phyloP scores from a whole-genome alignment of 1,140 invertebrate genomes.

The Muscidifurax raptorellus region DNA sequence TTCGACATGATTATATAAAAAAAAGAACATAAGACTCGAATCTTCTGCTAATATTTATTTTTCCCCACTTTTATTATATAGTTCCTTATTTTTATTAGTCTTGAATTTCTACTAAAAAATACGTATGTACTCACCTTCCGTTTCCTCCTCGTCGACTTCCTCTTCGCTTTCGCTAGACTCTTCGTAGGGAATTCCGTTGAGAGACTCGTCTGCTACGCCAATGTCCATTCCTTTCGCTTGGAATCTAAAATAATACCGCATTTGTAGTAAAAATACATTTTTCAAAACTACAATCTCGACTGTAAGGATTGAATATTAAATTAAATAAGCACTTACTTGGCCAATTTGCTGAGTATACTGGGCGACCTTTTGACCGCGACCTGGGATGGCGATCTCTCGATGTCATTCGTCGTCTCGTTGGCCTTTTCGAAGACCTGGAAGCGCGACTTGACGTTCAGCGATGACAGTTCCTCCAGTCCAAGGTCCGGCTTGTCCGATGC shows the following conservation, averaged over 20 bases:
- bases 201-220: conserved; percentile 83
- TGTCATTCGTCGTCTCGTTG: conserved; percentile 72
- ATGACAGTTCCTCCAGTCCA: conserved; percentile 88
- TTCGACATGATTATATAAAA: background rate
- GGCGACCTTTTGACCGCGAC: conserved; percentile 84
- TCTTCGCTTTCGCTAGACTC: conserved; percentile 81
- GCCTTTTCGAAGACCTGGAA: conserved; percentile 90
- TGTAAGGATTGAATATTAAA: no score
- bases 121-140: conserved; percentile 65
- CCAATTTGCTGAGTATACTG: conserved; percentile 87
- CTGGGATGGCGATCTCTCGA: conserved; percentile 78
- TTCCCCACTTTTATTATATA: background rate
- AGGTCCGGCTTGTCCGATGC: conserved; percentile 93
- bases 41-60: background rate
- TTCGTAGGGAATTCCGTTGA: conserved; percentile 82
- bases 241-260: conserved; percentile 76
- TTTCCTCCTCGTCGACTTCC: conserved; percentile 76
- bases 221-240: conserved; percentile 89
- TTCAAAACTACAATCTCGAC: conserved; percentile 11
- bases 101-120: background rate
- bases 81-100: no score
- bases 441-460: conserved; percentile 88
- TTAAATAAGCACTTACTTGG: conserved; percentile 79
- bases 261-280: conserved; percentile 11
- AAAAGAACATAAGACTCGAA: background rate